A percentile compares a stretch with the other conserved stretches of the same genome.
phyloP scores from a whole-genome alignment of 2,797 vertebrate genomes.

The Dipus sagitta region DNA sequence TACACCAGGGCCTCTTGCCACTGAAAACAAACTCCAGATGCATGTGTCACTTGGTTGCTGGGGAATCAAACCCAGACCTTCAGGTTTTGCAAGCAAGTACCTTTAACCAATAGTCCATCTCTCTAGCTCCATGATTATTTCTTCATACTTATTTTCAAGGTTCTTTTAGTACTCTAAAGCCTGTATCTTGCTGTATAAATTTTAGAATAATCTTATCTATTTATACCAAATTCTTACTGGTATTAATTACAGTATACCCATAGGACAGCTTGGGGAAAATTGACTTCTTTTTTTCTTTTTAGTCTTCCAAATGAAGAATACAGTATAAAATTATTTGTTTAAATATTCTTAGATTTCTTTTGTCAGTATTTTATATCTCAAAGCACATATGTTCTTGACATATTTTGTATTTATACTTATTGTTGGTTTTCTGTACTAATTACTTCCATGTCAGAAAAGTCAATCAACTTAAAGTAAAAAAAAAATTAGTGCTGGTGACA shows the following conservation, averaged over 20 bases:
- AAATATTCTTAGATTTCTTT: neutral
- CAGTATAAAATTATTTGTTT: constrained; percentile 20
- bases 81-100: no score
- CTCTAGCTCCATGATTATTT: neutral
- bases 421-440: neutral
- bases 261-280: constrained; percentile 1
- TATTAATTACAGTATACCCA: constrained; percentile 27
- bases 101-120: no score
- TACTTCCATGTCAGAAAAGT: neutral
- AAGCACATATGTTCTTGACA: neutral
- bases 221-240: constrained; percentile 25
- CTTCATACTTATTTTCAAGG: constrained; percentile 16
- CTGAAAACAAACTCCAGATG: no score
- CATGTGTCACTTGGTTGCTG: no score
- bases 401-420: neutral
- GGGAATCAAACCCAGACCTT: no score
- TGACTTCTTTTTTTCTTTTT: neutral
- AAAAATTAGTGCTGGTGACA: neutral
- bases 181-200: constrained; percentile 29
- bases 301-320: neutral
- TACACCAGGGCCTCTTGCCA: no score
- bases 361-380: constrained; percentile 5
- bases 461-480: neutral
- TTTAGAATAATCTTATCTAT: constrained; percentile 36
- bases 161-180: constrained; percentile 1